Conservation (phyloP, 2,888 invertebrate genomes). For the Gerosis bhagava region DNA sequence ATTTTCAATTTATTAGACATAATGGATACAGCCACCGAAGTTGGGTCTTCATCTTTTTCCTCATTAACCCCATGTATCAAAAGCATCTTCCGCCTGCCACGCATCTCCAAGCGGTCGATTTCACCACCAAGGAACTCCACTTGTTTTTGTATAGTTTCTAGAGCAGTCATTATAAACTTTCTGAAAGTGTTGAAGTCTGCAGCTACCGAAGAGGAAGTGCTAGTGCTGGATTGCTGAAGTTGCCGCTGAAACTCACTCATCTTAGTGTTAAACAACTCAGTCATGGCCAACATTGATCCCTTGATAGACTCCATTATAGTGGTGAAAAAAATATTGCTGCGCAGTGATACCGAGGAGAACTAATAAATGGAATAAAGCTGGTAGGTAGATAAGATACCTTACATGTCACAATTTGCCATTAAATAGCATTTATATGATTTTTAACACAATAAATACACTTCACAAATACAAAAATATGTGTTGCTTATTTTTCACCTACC, state of each 20-base stretch:
- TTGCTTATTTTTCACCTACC: too few relatives aligned
- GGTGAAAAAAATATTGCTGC: too few relatives aligned
- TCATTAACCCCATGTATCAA: slow-evolving; percentile 28
- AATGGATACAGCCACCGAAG: background rate
- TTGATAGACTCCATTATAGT: too few relatives aligned
- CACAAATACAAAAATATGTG: too few relatives aligned
- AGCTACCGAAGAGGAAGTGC: slow-evolving; percentile 13
- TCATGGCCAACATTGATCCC: too few relatives aligned
- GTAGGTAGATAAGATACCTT: too few relatives aligned
- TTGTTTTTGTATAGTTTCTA: slow-evolving; percentile 18
- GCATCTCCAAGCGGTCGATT: slow-evolving; percentile 22
- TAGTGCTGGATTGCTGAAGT: background rate
- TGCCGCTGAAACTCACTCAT: slow-evolving; percentile 18
- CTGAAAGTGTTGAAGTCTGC: slow-evolving; percentile 15
- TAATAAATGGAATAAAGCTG: too few relatives aligned
- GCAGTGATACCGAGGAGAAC: too few relatives aligned
- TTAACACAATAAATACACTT: too few relatives aligned
- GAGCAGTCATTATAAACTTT: slow-evolving; percentile 17
- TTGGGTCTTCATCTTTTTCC: slow-evolving; percentile 8
- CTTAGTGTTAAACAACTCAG: slow-evolving; percentile 10
- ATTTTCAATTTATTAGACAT: slow-evolving; percentile 11
- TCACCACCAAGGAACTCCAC: slow-evolving; percentile 14
- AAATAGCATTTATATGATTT: too few relatives aligned
- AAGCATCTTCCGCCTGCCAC: slow-evolving; percentile 25
- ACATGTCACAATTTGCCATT: too few relatives aligned